Conservation (phyloP, 92 coral and sea anemone species). For the Bergia sp. region DNA sequence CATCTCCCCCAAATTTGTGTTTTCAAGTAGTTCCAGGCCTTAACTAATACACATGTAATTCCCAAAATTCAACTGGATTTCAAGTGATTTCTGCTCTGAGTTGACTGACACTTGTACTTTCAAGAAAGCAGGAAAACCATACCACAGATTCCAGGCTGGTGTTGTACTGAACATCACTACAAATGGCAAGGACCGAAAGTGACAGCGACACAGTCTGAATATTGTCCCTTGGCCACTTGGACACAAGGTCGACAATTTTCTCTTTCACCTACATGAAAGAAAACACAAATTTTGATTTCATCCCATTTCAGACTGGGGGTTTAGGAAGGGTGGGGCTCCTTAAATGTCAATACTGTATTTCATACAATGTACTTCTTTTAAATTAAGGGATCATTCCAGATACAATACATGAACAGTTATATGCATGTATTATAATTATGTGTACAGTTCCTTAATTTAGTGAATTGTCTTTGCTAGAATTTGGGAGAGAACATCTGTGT, state of each 20-base stretch:
- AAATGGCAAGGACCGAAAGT: neutral
- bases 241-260: no score
- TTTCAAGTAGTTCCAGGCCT: neutral
- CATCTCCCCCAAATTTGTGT: constrained; percentile 4
- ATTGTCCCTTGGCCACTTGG: no score
- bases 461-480: neutral
- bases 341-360: neutral
- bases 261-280: no score
- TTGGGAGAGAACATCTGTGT: neutral
- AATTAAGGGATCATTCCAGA: neutral
- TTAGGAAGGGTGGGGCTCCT: neutral
- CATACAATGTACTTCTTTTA: neutral
- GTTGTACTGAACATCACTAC: neutral
- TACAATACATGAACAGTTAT: neutral
- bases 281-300: neutral
- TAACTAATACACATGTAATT: neutral
- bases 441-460: neutral
- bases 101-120: neutral
- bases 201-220: no score
- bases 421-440: neutral
- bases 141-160: constrained; percentile 10
- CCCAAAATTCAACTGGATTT: constrained; percentile 4
- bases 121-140: constrained; percentile 7
- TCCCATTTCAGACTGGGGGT: neutral
- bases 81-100: neutral